Percentiles rank a stretch among this genome's conserved stretches.
Conservation (phyloP, 2,888 invertebrate genomes). For the Didymodactylos carnosus region DNA sequence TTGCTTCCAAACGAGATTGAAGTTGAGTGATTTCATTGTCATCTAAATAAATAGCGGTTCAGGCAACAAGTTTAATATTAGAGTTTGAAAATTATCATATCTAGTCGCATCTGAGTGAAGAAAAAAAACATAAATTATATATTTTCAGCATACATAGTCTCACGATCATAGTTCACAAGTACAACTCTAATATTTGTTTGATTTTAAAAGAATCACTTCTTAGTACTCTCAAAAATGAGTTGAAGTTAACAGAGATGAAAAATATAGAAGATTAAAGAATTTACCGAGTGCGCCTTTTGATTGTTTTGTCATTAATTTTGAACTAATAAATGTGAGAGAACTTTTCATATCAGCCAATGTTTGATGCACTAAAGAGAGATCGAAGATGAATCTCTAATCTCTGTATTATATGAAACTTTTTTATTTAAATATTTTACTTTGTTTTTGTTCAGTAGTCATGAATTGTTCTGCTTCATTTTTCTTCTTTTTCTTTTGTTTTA, state of each 20-base stretch:
- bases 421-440: background rate
- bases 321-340: background rate
- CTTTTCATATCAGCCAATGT: background rate
- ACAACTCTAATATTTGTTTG: no score
- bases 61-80: no score
- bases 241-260: no score
- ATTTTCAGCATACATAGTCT: no score
- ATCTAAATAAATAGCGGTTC: background rate
- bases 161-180: no score
- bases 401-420: background rate
- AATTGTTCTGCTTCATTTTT: background rate
- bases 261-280: no score
- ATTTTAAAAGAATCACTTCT: no score
- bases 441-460: background rate
- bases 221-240: no score
- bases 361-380: background rate
- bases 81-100: no score
- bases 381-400: background rate
- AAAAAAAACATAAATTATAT: no score
- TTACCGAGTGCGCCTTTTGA: no score
- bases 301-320: background rate
- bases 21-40: background rate
- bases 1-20: background rate
- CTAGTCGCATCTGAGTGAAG: no score
- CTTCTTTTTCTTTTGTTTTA: background rate